Evolutionary conservation across 2,797 vertebrate species (phyloP), one percentile per base, ranked within the genome.

Genomic region (Acanthiza pusilla): DNA sequence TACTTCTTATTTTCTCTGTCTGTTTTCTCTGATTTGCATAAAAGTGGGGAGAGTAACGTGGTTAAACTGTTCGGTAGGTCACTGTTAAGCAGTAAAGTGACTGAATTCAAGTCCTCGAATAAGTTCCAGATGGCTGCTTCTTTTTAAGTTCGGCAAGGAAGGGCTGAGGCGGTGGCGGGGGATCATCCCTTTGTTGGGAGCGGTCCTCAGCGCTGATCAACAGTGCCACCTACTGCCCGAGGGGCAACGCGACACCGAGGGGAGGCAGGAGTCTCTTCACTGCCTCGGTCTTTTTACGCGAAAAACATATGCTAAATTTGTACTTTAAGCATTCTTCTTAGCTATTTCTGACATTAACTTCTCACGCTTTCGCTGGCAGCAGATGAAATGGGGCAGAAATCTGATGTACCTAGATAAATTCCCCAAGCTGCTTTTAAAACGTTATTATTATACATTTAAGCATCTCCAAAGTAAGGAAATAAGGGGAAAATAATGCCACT

Each of bases 171-270:
- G 71, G 91, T 48, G 91, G 93, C 42, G 72, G 90, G n/a, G 91
- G 90, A 96, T 81, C 77, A 26, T 45, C 76, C 86, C 58, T 96
- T 89, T 85, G 93, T 54, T 21, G 74, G 63, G 84, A 48, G 65
- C 3, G 2, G 7, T 9, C 7, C 2, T 57, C 65, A 62, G 73
- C 65, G 65, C 58, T 78, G 87, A 95, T 84, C 98, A 98, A 98
- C 96, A 98, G 97, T 97, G 72, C 97, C 98, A 97, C 86, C 97
- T 97, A 92, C 97, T 96, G 98, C 82, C 87, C 68, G 18, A 40
- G 45, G 43, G 42, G 29, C 71, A 38, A 29, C 50, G 50, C 60
- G 22, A 34, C 78, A 21, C 3, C 29, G 7, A 13, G 25, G 26
- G 57, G 38, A 22, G 21, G 3, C 50, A 25, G 30, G 40, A 85